Evolutionary conservation across 2,888 invertebrate species (phyloP).

Genomic region (Drosophila crucigera): DNA sequence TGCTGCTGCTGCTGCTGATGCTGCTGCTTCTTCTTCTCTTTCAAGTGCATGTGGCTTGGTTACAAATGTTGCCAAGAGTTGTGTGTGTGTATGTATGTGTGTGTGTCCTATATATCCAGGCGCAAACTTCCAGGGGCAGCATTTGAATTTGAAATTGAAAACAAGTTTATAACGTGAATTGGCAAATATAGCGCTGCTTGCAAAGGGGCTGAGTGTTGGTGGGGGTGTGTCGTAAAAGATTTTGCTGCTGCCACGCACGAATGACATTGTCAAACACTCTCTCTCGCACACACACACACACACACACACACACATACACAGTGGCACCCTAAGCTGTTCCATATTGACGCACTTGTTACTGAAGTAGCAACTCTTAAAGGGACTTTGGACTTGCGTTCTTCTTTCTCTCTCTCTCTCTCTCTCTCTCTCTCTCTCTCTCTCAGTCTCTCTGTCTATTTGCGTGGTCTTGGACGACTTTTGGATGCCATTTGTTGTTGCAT

Average conservation of each 20-base stretch:
- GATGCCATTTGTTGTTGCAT: constrained; percentile 45
- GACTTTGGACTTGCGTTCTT: constrained; percentile 56
- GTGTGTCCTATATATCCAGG: constrained; percentile 16
- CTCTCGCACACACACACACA: constrained; percentile 4
- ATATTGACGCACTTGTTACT: constrained; percentile 67
- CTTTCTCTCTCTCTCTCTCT: no score
- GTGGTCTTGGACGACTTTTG: constrained; percentile 66
- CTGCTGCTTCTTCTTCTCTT: constrained; percentile 7
- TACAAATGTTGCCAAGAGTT: constrained; percentile 45
- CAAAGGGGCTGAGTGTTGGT: neutral
- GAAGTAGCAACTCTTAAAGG: constrained; percentile 69
- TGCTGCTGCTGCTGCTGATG: neutral
- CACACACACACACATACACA: neutral
- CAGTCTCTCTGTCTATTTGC: constrained; percentile 9
- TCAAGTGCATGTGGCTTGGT: constrained; percentile 50
- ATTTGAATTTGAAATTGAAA: constrained; percentile 77
- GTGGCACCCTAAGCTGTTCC: constrained; percentile 39
- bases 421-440: neutral
- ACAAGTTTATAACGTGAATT: constrained; percentile 77
- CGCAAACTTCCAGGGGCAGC: constrained; percentile 59
- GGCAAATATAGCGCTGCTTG: constrained; percentile 60
- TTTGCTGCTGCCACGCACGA: constrained; percentile 55
- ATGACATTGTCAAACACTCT: constrained; percentile 64
- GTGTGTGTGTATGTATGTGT: constrained; percentile 8
- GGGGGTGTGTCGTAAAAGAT: constrained; percentile 9